Evolutionary conservation across 2,797 vertebrate species (phyloP), one percentile per base, ranked within the genome.

Genomic region (Schizothorax lantsangensis): DNA sequence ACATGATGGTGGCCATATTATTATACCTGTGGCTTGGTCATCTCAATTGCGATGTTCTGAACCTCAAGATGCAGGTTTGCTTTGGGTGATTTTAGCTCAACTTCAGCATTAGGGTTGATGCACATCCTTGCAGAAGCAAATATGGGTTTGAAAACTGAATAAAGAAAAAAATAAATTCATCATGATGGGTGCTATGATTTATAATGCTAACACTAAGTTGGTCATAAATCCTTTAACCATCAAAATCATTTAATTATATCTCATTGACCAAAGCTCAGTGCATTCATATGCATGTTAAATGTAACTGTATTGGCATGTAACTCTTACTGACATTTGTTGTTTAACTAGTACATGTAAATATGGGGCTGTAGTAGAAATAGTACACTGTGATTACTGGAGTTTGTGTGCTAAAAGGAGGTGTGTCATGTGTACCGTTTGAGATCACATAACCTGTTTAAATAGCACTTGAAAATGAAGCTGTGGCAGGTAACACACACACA

Each of bases 121-220:
- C 95, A 96, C 15, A 98, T 96, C 91, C 97, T 98, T 90, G 98
- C 97, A 21, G 97, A 97, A 10, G 98, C 97, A 73, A 97, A 98
- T 81, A 99, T 92, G 2, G 98, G 98, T 92, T 96, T 97, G 90
- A 99, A 99, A 93, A 99, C 98, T 99, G 88, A 9, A 80, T 4
- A 49, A 3, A 78, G 26, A 89, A 15, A 86, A 9, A 85, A 21
- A 52, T 38, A n/a, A 84, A 36, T 68, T 40, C 1, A 74, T 57
- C 10, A 30, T 79, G 40, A 64, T 57, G 33, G 17, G 4, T 62
- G 36, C 26, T 6, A 33, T 23, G 30, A 30, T 72, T 74, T 33
- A 74, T 14, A 36, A 64, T n/a, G 40, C 8, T 23, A 57, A n/a
- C 23, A n/a, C 14, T 3, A 23, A 30, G 17, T 30, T 57, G 23